Base-by-base conservation (phyloP, 1,140 invertebrate genomes). In the Drosophila lacertosa region DNA sequence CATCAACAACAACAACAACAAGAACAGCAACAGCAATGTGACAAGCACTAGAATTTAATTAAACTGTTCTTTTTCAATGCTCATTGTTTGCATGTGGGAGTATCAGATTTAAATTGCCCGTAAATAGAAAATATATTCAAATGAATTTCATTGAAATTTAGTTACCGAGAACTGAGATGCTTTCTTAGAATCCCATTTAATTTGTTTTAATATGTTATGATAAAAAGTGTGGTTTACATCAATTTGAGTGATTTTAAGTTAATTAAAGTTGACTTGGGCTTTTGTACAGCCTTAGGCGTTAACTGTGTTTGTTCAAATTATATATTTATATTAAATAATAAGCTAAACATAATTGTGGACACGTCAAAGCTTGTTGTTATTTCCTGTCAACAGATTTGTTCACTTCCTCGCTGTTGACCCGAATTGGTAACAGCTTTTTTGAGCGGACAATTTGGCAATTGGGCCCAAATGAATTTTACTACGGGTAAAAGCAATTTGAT, bases 401-500 rank as follows among this genome's bases (percentile, higher is more conserved):
- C 15, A 15, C 35, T 39, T 39, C 5, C 35, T 4, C 39, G 22
- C 9, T 6, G 2, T 47, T 26, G 22, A 29, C 24, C 16, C 48
- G 16, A 51, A 51, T 51, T 51, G 29, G 13, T 32, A 3, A 3
- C 16, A 10, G 29, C 9, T 18, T 33, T 15, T 20, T 16, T n/a
- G 26, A n/a, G n/a, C n/a, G n/a, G n/a, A n/a, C n/a, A n/a, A n/a
- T n/a, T 35, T 51, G 29, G 18, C 29, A 35, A 26, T 54, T 54
- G 51, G 62, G 45, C 45, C 22, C 22, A 13, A 48, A 32, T 35
- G 15, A 24, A 3, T 9, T 47, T 47, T 47, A 47, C 13, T 10
- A n/a, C 45, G 13, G 22, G 45, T 15, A 26, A 26, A 47, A 29
- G 22, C n/a, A 47, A 58, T 59, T 76, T 68, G 78, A 81, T 81